These are phyloP conservation scores for Formica selysi DNA, from an alignment of 1,140 invertebrate genomes.

Conservation along the genomic window DNA sequence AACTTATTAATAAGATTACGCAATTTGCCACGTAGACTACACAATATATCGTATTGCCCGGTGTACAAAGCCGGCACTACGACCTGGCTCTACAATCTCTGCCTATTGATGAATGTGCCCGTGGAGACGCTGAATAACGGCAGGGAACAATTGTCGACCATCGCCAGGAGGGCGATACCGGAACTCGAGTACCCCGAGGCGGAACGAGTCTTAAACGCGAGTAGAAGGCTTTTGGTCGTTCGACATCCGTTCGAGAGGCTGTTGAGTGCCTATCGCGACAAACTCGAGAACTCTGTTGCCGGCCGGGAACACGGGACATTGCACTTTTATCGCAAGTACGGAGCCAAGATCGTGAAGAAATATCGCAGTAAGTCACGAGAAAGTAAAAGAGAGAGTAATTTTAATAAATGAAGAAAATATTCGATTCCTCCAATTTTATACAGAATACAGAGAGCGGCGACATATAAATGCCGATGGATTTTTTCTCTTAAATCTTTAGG, in stretches of 20 bases:
- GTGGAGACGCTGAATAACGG: constrained; percentile 80
- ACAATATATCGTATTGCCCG: constrained; percentile 87
- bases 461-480: not conserved
- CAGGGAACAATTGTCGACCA: constrained; percentile 82
- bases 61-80: constrained; percentile 88
- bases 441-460: not conserved
- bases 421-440: not conserved
- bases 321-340: constrained; percentile 88
- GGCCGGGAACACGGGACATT: constrained; percentile 86
- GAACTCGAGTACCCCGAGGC: constrained; percentile 84
- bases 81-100: constrained; percentile 87
- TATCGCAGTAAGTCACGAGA: constrained; percentile 83
- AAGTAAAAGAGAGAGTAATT: not conserved
- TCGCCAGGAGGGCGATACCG: constrained; percentile 85
- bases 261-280: constrained; percentile 89
- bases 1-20: not conserved
- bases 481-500: constrained; percentile 54
- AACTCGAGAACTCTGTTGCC: constrained; percentile 87
- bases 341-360: constrained; percentile 87
- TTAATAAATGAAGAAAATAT: not conserved
- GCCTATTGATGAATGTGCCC: constrained; percentile 79
- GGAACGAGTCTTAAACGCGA: constrained; percentile 82
- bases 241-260: constrained; percentile 90
- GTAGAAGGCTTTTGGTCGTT: constrained; percentile 83
- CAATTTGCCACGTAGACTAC: constrained; percentile 75